phyloP scores from a whole-genome alignment of 1,140 invertebrate genomes.

The Eriocheir sinensis region DNA sequence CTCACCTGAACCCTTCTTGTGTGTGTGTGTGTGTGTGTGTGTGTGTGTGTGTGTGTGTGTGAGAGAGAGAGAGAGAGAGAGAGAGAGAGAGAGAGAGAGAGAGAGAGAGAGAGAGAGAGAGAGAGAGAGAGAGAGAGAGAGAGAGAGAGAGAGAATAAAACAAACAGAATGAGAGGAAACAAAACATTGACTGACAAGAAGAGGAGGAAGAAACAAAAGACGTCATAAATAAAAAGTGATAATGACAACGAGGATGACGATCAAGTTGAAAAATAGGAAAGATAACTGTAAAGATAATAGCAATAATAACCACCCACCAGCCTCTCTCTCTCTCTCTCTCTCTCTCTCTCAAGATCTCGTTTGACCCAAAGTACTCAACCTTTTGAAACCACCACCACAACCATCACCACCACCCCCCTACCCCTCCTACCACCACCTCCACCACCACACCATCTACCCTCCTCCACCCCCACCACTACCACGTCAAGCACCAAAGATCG shows the following conservation, averaged over 20 bases:
- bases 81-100: conserved; percentile 14
- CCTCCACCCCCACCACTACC: not conserved
- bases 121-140: not conserved
- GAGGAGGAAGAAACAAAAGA: too few relatives aligned
- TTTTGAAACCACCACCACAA: too few relatives aligned
- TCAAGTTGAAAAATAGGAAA: too few relatives aligned
- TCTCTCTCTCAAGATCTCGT: too few relatives aligned
- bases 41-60: too few relatives aligned
- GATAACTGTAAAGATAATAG: too few relatives aligned
- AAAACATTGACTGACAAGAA: too few relatives aligned
- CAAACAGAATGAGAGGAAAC: not conserved
- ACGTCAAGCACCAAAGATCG: not conserved
- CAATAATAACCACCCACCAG: too few relatives aligned
- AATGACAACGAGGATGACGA: too few relatives aligned
- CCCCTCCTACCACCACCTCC: not conserved
- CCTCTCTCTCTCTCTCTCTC: too few relatives aligned
- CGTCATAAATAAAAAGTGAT: too few relatives aligned
- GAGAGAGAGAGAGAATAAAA: not conserved
- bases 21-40: not conserved
- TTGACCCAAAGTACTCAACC: too few relatives aligned
- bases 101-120: conserved; percentile 12
- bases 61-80: conserved; percentile 14
- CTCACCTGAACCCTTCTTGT: not conserved
- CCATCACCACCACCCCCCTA: not conserved
- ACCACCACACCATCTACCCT: not conserved